Evolutionary conservation across 1,140 invertebrate species (phyloP), one percentile per base, ranked within the genome.

Genomic region (Neodiprion fabricii): DNA sequence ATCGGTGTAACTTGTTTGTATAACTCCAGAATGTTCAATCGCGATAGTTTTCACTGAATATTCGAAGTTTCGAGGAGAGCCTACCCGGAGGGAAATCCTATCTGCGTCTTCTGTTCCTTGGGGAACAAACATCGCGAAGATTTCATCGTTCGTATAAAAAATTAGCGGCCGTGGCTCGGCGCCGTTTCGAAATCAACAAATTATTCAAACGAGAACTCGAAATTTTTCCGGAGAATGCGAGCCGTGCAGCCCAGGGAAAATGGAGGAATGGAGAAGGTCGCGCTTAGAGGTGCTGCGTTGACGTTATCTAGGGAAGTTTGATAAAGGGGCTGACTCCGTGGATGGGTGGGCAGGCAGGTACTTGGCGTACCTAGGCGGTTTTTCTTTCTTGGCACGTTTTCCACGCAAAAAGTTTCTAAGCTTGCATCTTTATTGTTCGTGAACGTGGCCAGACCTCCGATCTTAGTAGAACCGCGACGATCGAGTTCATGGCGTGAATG

Each of bases 401-500:
- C 9, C 14, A 69, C 7, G 53, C 53, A 61, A 61, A 61, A 61
- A 61, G 11, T 17, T 61, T 61, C 53, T 61, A 61, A 61, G 53
- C 53, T 61, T 61, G 53, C 53, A 61, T 61, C 53, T 61, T 61
- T 61, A 61, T 61, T 61, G 53, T 61, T 61, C 53, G 53, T 9
- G 53, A 61, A 61, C 53, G 53, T 69, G 21, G 67, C 67, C 17
- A 69, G 17, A 23, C 7, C 17, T 21, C 11, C 67, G 23, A 69
- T 21, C 40, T 47, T 69, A 4, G 40, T 69, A 69, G 10, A 69
- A 14, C 14, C 10, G 12, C 21, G 40, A 69, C 14, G 40, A 21
- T 12, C 40, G 11, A 12, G 67, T 21, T 47, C 14, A 23, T 12
- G 17, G 61, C 12, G 61, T 65, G 67, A 69, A 69, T 47, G 5